phyloP scores from a whole-genome alignment of 2,888 invertebrate genomes.

The Aphidius colemani region DNA sequence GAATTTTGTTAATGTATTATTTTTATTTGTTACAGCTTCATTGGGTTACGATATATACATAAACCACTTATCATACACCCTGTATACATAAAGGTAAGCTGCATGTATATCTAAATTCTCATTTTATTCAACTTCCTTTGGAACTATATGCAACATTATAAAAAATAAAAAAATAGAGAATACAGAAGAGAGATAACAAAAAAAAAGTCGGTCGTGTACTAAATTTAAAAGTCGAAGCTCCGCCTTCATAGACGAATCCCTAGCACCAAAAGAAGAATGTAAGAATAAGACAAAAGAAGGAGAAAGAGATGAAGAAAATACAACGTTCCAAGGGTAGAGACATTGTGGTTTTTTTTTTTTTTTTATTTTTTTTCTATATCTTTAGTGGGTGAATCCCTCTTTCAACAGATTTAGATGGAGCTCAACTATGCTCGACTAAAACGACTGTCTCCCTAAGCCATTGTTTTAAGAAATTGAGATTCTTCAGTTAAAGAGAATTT shows the following conservation, averaged over 20 bases:
- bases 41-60: constrained; percentile 12
- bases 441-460: constrained; percentile 29
- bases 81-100: constrained; percentile 44
- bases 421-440: constrained; percentile 31
- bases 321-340: too few relatives aligned
- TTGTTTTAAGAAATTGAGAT: constrained; percentile 38
- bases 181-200: constrained; percentile 22
- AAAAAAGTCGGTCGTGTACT: constrained; percentile 49
- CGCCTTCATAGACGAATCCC: constrained; percentile 55
- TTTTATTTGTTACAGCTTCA: not conserved
- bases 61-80: constrained; percentile 24
- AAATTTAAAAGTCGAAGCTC: constrained; percentile 58
- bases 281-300: too few relatives aligned
- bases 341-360: too few relatives aligned
- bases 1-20: too few relatives aligned
- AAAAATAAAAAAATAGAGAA: constrained; percentile 29
- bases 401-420: constrained; percentile 54
- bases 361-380: too few relatives aligned
- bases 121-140: constrained; percentile 49
- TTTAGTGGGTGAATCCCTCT: constrained; percentile 32
- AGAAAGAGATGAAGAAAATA: too few relatives aligned
- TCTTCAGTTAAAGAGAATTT: constrained; percentile 15
- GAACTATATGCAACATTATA: constrained; percentile 17
- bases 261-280: not conserved
- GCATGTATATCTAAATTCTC: constrained; percentile 47